phyloP scores from a whole-genome alignment of 2,797 vertebrate species.

The Zalophus californianus region DNA sequence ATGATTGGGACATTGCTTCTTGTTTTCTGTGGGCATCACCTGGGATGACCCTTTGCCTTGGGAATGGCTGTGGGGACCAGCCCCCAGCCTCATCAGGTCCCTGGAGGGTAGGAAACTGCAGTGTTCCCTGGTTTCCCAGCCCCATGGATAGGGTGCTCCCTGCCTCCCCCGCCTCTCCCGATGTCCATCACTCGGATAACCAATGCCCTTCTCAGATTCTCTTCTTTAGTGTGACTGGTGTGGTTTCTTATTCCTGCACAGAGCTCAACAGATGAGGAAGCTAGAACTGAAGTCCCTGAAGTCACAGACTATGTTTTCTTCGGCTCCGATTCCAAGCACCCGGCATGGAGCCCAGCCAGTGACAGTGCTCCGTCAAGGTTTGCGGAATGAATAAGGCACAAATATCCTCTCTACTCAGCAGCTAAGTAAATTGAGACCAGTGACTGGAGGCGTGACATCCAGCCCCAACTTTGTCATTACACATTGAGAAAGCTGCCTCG shows the following conservation, averaged over 20 bases:
- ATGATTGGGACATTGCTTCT: not conserved
- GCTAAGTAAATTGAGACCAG: not conserved
- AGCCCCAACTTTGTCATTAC: not conserved
- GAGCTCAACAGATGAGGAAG: not conserved
- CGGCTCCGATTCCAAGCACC: not conserved
- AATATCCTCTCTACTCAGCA: not conserved
- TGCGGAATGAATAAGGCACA: not conserved
- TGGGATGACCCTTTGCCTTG: not conserved
- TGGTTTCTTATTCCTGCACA: not conserved
- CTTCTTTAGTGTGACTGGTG: not conserved
- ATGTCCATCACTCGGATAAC: not conserved
- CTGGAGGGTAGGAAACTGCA: not conserved
- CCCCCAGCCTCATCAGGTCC: not conserved
- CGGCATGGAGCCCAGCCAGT: not conserved
- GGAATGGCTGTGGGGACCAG: not conserved
- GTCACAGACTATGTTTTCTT: not conserved
- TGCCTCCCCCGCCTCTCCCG: not conserved
- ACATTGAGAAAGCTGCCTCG: not conserved
- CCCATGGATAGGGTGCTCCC: not conserved
- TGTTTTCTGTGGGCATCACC: not conserved
- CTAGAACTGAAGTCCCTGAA: not conserved
- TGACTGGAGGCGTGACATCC: not conserved
- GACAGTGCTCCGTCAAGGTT: not conserved
- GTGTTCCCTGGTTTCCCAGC: not conserved
- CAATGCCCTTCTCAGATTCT: not conserved